Evolutionary conservation across 2,113 vertebrate genomes (phyloP), one percentile per base, ranked within the genome.

Genomic region (Caranx ignobilis): DNA sequence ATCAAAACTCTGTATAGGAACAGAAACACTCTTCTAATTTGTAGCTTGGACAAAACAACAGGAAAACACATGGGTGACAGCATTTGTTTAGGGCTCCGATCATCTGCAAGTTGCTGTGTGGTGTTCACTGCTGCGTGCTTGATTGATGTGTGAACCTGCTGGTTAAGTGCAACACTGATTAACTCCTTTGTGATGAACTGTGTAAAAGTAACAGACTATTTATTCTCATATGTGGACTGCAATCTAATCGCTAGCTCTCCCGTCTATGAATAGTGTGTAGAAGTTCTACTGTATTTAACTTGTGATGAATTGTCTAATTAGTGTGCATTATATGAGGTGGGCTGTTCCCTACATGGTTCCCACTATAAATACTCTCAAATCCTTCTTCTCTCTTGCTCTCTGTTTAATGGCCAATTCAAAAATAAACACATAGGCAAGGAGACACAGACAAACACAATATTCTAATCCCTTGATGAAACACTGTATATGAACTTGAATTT

Each of bases 231-330:
- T 13, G 56, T 19, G 37, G 16, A 60, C 15, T 4, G 11, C 31
- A 77, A 65, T 79, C 43, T 57, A 66, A 66, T 71, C 26, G 18
- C n/a, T 21, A 41, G 37, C 15, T 63, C 37, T 45, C 43, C 43
- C 41, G 31, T 76, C 9, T 69, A 6, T 70, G 19, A 77, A 69
- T 54, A 35, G 41, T 43, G 41, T 69, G 32, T 26, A 4, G 43
- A 75, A 82, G 69, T 79, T 87, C n/a, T 37, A 62, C 59, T 70
- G 81, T 61, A 63, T 70, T 75, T 76, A 61, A 75, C 60, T 79
- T 84, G 41, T 88, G 83, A 87, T 85, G 11, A 54, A 85, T 81
- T 48, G 63, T 75, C 35, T 78, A 76, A 82, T 84, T 79, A 81
- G 60, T 21, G 35, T 45, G 21, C n/a, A 74, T 73, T 74, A 34